Evolutionary conservation across 2,888 invertebrate genomes (phyloP).

Genomic region (Xestia ashworthii): DNA sequence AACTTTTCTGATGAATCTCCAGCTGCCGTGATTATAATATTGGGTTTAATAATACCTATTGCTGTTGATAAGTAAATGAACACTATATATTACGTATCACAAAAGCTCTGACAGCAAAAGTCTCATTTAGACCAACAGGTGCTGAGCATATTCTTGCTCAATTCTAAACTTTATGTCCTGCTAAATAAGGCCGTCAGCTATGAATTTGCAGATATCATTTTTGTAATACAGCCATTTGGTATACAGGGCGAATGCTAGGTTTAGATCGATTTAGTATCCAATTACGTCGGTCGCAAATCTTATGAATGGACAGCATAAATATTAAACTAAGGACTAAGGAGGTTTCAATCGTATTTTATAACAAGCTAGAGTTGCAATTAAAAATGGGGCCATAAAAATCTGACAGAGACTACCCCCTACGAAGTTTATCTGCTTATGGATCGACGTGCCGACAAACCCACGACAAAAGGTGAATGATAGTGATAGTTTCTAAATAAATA

Average conservation of each 20-base stretch:
- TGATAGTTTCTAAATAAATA: constrained; percentile 1
- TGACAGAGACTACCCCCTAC: not conserved
- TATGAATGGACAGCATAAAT: constrained; percentile 46
- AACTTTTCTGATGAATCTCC: not conserved
- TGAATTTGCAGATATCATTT: not conserved
- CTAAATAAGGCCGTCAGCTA: not conserved
- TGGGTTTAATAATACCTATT: not conserved
- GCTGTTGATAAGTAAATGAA: not conserved
- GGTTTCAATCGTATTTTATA: constrained; percentile 34
- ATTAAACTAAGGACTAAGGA: constrained; percentile 20
- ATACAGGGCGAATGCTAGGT: constrained; percentile 11
- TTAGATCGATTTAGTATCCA: constrained; percentile 71
- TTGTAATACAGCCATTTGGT: constrained; percentile 59
- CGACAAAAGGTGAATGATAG: not conserved
- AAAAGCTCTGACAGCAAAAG: not conserved
- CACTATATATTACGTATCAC: no score
- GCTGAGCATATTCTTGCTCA: not conserved
- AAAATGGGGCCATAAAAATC: constrained; percentile 1
- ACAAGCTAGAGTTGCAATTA: constrained; percentile 12
- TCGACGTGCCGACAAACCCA: no score
- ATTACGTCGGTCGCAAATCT: constrained; percentile 61
- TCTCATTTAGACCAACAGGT: constrained; percentile 4
- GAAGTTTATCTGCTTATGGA: not conserved
- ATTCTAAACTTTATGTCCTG: not conserved
- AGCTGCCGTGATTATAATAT: not conserved